Percentiles rank a stretch among this genome's conserved stretches.
These are phyloP conservation scores for Gorsachius magnificus DNA, from an alignment of 2,797 vertebrate genomes.

Conservation along the genomic window DNA sequence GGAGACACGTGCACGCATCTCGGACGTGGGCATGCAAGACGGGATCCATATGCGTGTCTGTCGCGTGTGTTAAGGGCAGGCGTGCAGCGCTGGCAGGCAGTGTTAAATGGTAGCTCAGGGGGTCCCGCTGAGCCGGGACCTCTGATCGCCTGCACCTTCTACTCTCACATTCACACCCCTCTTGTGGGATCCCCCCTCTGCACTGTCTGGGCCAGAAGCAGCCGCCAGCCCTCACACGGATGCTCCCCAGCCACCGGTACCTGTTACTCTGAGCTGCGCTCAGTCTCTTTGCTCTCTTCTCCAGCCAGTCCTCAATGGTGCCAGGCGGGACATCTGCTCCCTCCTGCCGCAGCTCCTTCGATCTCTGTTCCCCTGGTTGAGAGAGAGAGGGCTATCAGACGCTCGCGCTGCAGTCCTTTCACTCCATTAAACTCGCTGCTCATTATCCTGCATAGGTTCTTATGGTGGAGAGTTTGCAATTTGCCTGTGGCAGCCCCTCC, in stretches of 20 bases:
- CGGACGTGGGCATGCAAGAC: rapidly evolving
- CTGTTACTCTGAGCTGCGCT: constrained; percentile 75
- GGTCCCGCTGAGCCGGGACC: background rate
- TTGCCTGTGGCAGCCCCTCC: background rate
- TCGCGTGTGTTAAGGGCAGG: background rate
- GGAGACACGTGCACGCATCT: rapidly evolving
- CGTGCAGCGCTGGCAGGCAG: rapidly evolving
- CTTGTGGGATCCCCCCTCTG: background rate
- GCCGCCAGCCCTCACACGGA: background rate
- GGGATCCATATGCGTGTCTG: rapidly evolving
- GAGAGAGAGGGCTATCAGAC: background rate
- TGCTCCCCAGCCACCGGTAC: constrained; percentile 65
- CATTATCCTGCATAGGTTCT: background rate
- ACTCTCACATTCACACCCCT: background rate
- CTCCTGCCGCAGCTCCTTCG: constrained; percentile 72
- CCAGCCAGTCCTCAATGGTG: constrained; percentile 88
- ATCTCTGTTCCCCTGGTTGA: constrained; percentile 81
- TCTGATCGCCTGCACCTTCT: background rate
- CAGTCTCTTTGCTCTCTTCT: constrained; percentile 83
- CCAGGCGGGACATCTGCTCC: constrained; percentile 64
- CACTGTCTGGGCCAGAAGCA: background rate
- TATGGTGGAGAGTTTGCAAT: background rate
- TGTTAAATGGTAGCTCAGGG: background rate
- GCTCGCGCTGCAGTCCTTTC: background rate
- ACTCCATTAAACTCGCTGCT: background rate